Percentiles rank a stretch among this genome's conserved stretches.
phyloP scores from a whole-genome alignment of 2,113 vertebrate genomes.

The Candoia aspera region DNA sequence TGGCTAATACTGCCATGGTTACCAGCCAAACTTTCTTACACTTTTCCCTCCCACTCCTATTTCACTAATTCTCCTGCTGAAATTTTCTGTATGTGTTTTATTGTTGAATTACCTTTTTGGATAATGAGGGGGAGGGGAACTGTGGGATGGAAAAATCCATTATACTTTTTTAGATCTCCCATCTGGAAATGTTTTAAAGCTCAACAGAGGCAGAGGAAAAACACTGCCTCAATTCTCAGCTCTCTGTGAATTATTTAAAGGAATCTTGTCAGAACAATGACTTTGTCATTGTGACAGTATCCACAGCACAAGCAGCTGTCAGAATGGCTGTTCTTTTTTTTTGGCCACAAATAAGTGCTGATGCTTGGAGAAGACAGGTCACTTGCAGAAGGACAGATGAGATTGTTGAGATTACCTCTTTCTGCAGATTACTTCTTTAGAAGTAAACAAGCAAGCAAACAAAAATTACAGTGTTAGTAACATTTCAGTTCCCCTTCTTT shows the following conservation, averaged over 20 bases:
- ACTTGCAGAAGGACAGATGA: background rate
- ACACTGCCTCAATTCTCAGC: slow-evolving; percentile 66
- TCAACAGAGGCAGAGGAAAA: slow-evolving; percentile 52
- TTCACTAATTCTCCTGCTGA: background rate
- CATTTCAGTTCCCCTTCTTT: background rate
- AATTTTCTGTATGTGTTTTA: slow-evolving; percentile 51
- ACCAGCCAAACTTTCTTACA: slow-evolving; percentile 65
- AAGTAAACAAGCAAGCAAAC: background rate
- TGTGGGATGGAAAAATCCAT: slow-evolving; percentile 26
- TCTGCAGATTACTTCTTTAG: background rate
- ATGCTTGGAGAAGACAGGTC: background rate
- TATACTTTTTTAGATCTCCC: slow-evolving; percentile 62
- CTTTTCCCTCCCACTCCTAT: slow-evolving; percentile 8
- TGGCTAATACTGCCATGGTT: slow-evolving; percentile 65
- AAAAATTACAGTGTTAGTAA: background rate
- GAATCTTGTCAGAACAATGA: slow-evolving; percentile 65
- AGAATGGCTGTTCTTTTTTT: slow-evolving; percentile 42
- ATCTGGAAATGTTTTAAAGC: slow-evolving; percentile 63
- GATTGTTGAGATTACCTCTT: background rate
- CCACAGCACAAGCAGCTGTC: slow-evolving; percentile 57
- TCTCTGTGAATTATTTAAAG: slow-evolving; percentile 72
- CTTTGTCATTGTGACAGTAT: slow-evolving; percentile 63
- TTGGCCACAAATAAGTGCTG: slow-evolving; percentile 48
- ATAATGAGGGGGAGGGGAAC: slow-evolving; percentile 42
- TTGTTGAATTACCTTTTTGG: slow-evolving; percentile 50